These are phyloP conservation scores for Vulpes ferrilata DNA, from an alignment of 2,113 vertebrate species.

Conservation along the genomic window DNA sequence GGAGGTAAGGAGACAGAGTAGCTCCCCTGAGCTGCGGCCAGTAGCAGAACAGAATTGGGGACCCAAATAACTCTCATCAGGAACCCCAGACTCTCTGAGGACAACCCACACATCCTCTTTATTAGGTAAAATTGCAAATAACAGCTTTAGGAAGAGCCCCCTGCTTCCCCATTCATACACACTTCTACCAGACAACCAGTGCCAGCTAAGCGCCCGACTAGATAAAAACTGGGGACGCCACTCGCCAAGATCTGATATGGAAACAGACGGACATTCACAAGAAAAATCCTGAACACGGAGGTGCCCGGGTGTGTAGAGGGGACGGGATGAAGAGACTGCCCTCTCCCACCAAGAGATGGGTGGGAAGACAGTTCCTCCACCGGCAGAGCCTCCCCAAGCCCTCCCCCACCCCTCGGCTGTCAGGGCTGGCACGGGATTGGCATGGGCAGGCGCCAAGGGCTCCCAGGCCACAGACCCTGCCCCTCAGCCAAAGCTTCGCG, in stretches of 20 bases:
- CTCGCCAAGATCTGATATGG: not conserved
- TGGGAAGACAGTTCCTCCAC: not conserved
- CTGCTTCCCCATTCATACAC: accelerated
- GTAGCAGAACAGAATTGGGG: not conserved
- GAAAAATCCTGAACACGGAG: not conserved
- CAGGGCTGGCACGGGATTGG: constrained; percentile 13
- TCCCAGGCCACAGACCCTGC: constrained; percentile 46
- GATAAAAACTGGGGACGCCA: not conserved
- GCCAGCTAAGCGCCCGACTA: not conserved
- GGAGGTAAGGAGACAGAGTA: not conserved
- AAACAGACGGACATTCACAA: not conserved
- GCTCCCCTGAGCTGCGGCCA: not conserved
- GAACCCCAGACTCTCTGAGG: not conserved
- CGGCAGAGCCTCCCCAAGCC: not conserved
- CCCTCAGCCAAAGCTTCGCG: constrained; percentile 6
- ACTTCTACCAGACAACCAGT: not conserved
- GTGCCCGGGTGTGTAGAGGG: not conserved
- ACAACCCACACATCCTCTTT: not conserved
- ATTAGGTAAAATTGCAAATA: not conserved
- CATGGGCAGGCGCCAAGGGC: not conserved
- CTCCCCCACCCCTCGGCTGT: constrained; percentile 32
- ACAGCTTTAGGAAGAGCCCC: not conserved
- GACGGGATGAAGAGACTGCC: not conserved
- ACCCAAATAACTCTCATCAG: not conserved
- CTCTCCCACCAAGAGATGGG: not conserved